phyloP scores from a whole-genome alignment of 1,140 invertebrate species.

The Maconellicoccus hirsutus region DNA sequence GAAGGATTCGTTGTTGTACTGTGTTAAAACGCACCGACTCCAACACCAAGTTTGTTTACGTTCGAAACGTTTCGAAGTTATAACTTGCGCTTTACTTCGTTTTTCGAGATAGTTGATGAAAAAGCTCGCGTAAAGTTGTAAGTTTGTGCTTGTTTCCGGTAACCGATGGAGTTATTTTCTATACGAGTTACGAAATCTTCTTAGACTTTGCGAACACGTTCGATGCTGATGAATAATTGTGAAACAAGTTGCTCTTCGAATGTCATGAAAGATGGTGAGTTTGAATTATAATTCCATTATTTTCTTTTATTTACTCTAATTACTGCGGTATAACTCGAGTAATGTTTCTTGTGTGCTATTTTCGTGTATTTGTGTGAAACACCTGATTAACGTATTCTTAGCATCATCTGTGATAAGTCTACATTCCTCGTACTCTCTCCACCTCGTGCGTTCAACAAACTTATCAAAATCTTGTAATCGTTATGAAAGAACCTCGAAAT shows the following conservation, averaged over 20 bases:
- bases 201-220: not conserved
- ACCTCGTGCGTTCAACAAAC: no score
- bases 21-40: no score
- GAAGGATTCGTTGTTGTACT: no score
- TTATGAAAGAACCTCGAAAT: no score
- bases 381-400: no score
- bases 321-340: no score
- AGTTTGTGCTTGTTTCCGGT: constrained; percentile 5
- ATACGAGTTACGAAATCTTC: not conserved
- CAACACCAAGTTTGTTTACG: constrained; percentile 11
- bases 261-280: constrained; percentile 12
- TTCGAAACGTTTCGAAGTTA: constrained; percentile 2
- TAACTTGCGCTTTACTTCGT: not conserved
- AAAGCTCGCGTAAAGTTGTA: constrained; percentile 1
- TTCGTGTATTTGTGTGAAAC: no score
- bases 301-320: no score
- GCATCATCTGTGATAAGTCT: no score
- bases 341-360: no score
- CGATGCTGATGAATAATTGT: constrained; percentile 15
- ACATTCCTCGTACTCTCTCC: no score
- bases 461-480: no score
- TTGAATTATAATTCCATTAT: not conserved
- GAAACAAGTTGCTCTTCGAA: constrained; percentile 18
- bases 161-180: constrained; percentile 10
- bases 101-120: not conserved